These are phyloP conservation scores for Hypocryptadius cinnamomeus DNA, from an alignment of 2,113 vertebrate genomes.

Conservation along the genomic window DNA sequence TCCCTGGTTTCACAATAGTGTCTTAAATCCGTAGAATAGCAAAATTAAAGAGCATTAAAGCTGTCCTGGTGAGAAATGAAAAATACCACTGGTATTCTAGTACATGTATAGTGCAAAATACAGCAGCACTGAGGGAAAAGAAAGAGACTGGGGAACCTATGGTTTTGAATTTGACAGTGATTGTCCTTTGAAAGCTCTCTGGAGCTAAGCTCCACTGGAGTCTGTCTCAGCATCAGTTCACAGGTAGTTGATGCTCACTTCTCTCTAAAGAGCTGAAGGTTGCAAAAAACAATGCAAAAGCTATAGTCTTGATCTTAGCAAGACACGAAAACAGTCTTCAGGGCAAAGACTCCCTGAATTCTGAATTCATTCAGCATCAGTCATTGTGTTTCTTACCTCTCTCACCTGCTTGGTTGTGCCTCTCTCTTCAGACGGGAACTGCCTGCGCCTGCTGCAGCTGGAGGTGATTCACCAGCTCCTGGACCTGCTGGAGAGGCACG, in stretches of 20 bases:
- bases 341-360: neutral
- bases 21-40: neutral
- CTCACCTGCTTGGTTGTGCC: neutral
- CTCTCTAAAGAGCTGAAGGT: neutral
- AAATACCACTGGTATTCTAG: neutral
- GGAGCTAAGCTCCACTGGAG: neutral
- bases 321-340: neutral
- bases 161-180: neutral
- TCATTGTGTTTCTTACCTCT: neutral
- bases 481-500: constrained; percentile 78
- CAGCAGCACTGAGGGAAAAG: neutral
- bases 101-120: neutral
- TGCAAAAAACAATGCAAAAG: neutral
- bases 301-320: neutral
- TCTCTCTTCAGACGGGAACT: constrained; percentile 77
- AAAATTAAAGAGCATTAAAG: neutral
- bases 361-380: no score
- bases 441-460: constrained; percentile 79
- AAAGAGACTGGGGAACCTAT: neutral
- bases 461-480: constrained; percentile 82
- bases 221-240: neutral
- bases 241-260: neutral
- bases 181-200: neutral
- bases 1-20: neutral
- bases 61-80: neutral